These are phyloP conservation scores for Brachylomia viminalis DNA, from an alignment of 2,888 invertebrate genomes.

Conservation along the genomic window DNA sequence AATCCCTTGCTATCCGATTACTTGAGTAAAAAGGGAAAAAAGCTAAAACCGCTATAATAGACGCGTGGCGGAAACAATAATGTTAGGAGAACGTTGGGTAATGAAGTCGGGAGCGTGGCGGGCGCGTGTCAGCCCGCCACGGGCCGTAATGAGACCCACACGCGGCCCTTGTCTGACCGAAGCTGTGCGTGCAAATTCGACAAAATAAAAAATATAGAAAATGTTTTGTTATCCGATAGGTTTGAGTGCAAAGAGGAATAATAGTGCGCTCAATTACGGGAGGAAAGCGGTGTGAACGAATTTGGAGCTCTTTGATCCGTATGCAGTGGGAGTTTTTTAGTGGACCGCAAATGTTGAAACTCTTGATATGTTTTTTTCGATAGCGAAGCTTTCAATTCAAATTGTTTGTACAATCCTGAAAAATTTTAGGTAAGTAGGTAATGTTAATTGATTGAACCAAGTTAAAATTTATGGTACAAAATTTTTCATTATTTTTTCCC, in stretches of 20 bases:
- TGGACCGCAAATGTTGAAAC: slow-evolving; percentile 5
- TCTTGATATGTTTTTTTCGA: slow-evolving; percentile 5
- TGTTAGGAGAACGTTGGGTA: slow-evolving; percentile 82
- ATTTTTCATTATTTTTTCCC: not conserved
- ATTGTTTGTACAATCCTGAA: not conserved
- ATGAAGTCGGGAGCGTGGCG: slow-evolving; percentile 85
- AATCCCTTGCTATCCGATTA: slow-evolving; percentile 86
- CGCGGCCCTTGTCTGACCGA: slow-evolving; percentile 58
- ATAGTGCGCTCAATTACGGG: slow-evolving; percentile 57
- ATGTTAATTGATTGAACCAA: no score
- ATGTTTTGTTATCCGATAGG: slow-evolving; percentile 68
- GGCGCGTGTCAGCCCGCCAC: slow-evolving; percentile 70
- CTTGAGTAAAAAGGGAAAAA: slow-evolving; percentile 74
- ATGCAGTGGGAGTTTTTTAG: slow-evolving; percentile 31
- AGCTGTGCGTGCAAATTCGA: slow-evolving; percentile 67
- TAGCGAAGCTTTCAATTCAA: not conserved
- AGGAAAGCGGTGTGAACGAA: slow-evolving; percentile 61
- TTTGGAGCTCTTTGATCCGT: slow-evolving; percentile 48
- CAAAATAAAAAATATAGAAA: slow-evolving; percentile 56
- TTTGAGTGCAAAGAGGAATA: slow-evolving; percentile 55
- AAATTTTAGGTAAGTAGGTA: not conserved
- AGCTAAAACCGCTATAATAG: slow-evolving; percentile 77
- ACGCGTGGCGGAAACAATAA: slow-evolving; percentile 89
- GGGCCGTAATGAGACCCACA: slow-evolving; percentile 73
- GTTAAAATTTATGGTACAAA: no score